Conservation (phyloP, 1,140 invertebrate genomes). For the Notospermus geniculatus region DNA sequence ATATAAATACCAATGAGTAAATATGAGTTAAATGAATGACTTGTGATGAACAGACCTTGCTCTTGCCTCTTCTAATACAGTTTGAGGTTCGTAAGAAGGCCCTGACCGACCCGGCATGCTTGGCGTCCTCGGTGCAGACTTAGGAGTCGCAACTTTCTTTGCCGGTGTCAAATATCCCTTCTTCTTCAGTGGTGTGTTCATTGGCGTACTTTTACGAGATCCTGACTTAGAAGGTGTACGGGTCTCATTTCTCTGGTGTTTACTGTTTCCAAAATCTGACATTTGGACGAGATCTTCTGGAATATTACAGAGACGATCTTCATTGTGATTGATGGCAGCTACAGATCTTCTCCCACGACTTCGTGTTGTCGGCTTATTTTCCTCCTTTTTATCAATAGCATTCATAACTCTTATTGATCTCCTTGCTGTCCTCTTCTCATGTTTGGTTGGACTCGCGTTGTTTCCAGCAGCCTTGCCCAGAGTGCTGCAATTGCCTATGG, state of each 20-base stretch:
- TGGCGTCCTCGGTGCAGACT: conserved; percentile 10
- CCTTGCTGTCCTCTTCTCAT: no score
- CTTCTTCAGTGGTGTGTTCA: conserved; percentile 3
- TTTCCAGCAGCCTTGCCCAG: no score
- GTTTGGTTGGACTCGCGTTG: no score
- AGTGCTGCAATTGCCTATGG: no score
- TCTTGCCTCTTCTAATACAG: conserved; percentile 47
- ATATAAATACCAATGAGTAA: background rate
- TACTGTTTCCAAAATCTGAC: background rate
- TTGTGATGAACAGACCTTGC: conserved; percentile 31
- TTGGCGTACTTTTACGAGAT: background rate
- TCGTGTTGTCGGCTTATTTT: background rate
- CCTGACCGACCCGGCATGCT: conserved; percentile 32
- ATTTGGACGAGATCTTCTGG: background rate
- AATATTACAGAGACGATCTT: background rate
- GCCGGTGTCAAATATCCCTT: background rate
- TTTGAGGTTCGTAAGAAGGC: conserved; percentile 30
- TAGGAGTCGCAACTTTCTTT: conserved; percentile 7
- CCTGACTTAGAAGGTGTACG: conserved; percentile 7
- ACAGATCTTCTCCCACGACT: background rate
- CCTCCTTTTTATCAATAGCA: background rate
- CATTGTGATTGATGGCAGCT: background rate
- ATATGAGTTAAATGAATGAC: background rate
- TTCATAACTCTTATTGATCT: background rate
- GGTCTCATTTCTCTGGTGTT: background rate